Conservation (phyloP, 2,797 vertebrate species). For the Anabacerthia variegaticeps region DNA sequence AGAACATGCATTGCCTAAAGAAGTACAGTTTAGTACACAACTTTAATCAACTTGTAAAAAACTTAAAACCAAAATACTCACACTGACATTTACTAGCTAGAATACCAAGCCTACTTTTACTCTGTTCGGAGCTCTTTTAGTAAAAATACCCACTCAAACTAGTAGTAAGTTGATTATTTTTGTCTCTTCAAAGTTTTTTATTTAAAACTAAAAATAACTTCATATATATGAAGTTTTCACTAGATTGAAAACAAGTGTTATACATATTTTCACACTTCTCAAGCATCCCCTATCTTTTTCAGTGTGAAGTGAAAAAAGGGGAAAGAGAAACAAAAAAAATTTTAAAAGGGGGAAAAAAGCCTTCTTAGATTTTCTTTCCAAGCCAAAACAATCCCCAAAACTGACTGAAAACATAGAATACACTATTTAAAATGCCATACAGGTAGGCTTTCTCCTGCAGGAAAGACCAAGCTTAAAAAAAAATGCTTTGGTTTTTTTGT, state of each 20-base stretch:
- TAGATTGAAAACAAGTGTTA: not conserved
- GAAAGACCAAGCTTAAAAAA: not conserved
- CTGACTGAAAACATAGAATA: not conserved
- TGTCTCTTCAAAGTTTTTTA: not conserved
- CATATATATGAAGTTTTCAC: not conserved
- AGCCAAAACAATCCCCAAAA: not conserved
- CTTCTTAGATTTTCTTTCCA: not conserved
- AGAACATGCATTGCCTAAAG: not conserved
- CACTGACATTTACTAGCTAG: not conserved
- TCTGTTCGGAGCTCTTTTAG: not conserved
- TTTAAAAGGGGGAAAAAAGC: not conserved
- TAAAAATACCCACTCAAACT: not conserved
- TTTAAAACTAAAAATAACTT: constrained; percentile 4
- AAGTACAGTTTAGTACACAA: not conserved
- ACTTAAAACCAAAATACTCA: not conserved
- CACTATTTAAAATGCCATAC: not conserved
- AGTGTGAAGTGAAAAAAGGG: not conserved
- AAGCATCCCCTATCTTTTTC: not conserved
- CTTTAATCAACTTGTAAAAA: not conserved
- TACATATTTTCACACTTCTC: constrained; percentile 8
- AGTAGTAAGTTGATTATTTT: not conserved
- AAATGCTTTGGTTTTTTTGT: not conserved
- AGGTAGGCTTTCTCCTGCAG: not conserved
- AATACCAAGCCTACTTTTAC: not conserved
- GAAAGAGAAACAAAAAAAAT: not conserved